Evolutionary conservation across 2,113 vertebrate genomes (phyloP), one percentile per base, ranked within the genome.

Genomic region (Charadrius vociferus): DNA sequence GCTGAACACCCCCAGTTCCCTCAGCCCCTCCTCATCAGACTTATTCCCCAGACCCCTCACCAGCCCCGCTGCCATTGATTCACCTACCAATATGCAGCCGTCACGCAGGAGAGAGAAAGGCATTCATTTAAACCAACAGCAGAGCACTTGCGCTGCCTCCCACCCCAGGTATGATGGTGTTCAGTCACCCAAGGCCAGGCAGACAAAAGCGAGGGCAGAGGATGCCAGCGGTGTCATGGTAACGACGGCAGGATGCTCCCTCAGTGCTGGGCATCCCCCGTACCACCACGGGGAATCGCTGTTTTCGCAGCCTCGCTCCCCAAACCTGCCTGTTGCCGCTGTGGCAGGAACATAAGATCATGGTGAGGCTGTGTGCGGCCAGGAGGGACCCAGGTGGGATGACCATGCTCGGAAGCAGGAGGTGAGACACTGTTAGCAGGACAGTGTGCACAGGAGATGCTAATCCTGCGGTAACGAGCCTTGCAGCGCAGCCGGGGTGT

Each of bases 141-240:
- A 66, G 63, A 81, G 52, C 37, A 2, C 18, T 82, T 12, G 37
- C 15, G 7, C 52, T 30, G 39, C 77, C 71, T 8, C 29, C 37
- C 2, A 1, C 34, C 16, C 21, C 18, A 3, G 3, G 7, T 56
- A 16, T 9, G 53, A 36, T 0, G 8, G 36, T 7, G 7, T 34
- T 62, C 41, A 52, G 30, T 41, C n/a, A 72, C 19, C 41, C 59
- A 11, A 47, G 34, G 75, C 59, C 3, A 6, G 55, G 63, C 61
- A 74, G 79, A 62, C 27, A 73, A 80, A 74, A 39, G 61, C 5
- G 4, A 59, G 47, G 55, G 39, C 59, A 72, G 81, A 59, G 10
- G 52, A 45, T 66, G 62, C 36, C 43, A 45, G 65, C 15, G 8
- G 65, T 34, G 49, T n/a, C 82, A 73, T 7, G 68, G 86, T 47